phyloP scores from a whole-genome alignment of 2,113 vertebrate genomes.

The Narcine bancroftii region DNA sequence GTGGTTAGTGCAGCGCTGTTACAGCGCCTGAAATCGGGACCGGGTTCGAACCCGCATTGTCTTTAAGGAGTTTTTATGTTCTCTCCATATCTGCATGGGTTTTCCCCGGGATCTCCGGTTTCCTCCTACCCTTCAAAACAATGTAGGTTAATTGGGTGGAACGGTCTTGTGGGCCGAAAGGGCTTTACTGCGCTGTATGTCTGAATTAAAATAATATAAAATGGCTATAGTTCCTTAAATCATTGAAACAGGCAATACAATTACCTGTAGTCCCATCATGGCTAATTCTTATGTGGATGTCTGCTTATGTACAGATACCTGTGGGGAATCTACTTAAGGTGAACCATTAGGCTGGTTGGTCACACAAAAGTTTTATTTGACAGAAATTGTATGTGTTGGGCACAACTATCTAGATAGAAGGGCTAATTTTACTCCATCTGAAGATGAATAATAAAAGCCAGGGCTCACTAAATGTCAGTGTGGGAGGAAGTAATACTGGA shows the following conservation, averaged over 20 bases:
- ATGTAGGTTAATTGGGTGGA: too few species aligned
- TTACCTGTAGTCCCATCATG: background rate
- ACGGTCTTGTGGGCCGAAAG: too few species aligned
- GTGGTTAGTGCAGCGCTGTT: too few species aligned
- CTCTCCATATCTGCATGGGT: too few species aligned
- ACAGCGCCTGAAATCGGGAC: too few species aligned
- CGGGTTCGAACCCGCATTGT: too few species aligned
- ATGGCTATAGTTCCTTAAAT: background rate
- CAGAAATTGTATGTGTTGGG: background rate
- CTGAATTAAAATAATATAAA: too few species aligned
- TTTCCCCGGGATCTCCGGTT: too few species aligned
- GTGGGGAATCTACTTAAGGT: background rate
- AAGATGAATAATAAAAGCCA: constrained; percentile 1
- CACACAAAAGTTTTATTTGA: background rate
- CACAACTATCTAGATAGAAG: background rate
- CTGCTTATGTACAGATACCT: background rate
- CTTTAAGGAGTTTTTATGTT: too few species aligned
- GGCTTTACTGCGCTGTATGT: too few species aligned
- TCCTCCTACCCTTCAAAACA: too few species aligned
- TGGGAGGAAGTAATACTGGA: background rate
- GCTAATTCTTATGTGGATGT: background rate
- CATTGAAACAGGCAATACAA: background rate
- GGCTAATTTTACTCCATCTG: background rate
- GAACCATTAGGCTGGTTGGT: background rate
- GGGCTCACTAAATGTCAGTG: background rate